Conservation (phyloP, 2,888 invertebrate species). For the Bedellia somnulentella region DNA sequence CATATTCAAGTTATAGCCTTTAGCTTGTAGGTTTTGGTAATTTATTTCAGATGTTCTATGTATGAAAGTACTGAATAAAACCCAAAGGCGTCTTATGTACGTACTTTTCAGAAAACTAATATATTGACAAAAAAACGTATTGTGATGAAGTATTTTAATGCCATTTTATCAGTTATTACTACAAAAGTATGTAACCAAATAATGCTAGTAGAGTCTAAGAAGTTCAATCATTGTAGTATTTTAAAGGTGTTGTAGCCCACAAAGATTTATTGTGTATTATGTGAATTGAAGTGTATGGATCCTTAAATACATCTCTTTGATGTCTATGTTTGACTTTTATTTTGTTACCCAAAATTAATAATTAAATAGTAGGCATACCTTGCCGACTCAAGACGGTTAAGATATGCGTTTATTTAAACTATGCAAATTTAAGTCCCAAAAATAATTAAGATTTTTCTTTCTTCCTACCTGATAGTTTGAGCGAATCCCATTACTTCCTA, state of each 20-base stretch:
- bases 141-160: constrained; percentile 55
- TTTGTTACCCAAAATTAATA: background rate
- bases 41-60: constrained; percentile 6
- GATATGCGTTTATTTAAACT: too few species aligned
- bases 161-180: constrained; percentile 52
- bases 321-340: constrained; percentile 21
- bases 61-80: constrained; percentile 4
- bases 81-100: constrained; percentile 5
- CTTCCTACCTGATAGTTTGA: too few species aligned
- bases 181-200: constrained; percentile 53
- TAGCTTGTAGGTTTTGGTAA: constrained; percentile 7
- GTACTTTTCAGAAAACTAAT: constrained; percentile 5
- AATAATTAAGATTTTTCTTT: too few species aligned
- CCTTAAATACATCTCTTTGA: constrained; percentile 54
- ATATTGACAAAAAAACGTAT: constrained; percentile 23
- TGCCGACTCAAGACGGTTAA: too few species aligned
- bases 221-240: constrained; percentile 35
- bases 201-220: constrained; percentile 49
- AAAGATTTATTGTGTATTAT: constrained; percentile 48
- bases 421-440: too few species aligned
- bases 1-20: constrained; percentile 3
- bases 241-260: constrained; percentile 36
- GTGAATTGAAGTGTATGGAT: constrained; percentile 51
- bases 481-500: too few species aligned
- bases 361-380: too few species aligned